phyloP scores from a whole-genome alignment of 1,140 invertebrate genomes.

The Linepithema humile region DNA sequence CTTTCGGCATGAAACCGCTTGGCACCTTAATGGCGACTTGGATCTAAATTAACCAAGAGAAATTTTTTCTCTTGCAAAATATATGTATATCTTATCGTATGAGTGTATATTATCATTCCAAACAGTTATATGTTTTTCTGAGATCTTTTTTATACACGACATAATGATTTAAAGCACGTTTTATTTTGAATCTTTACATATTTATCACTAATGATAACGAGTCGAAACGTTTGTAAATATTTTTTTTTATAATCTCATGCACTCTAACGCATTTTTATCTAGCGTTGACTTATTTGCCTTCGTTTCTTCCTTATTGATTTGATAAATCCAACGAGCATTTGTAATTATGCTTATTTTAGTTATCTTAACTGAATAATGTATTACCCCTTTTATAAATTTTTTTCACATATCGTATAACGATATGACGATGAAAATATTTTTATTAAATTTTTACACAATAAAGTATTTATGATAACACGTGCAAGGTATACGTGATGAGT shows the following conservation, averaged over 20 bases:
- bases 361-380: not conserved
- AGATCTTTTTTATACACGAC: not conserved
- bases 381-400: slow-evolving; percentile 1
- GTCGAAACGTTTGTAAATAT: too few relatives aligned
- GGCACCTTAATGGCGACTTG: slow-evolving; percentile 73
- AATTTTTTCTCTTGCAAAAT: not conserved
- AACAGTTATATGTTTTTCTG: not conserved
- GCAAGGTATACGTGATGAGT: not conserved
- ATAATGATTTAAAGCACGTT: not conserved
- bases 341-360: too few relatives aligned
- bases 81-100: not conserved
- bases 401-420: too few relatives aligned
- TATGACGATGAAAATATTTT: too few relatives aligned
- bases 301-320: too few relatives aligned
- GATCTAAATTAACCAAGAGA: not conserved
- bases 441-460: not conserved
- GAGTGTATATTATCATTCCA: slow-evolving; percentile 6
- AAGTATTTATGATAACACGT: not conserved
- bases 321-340: too few relatives aligned
- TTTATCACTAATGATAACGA: too few relatives aligned
- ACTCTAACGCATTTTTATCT: too few relatives aligned
- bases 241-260: too few relatives aligned
- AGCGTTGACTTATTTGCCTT: too few relatives aligned
- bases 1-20: slow-evolving; percentile 77
- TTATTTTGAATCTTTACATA: too few relatives aligned